These are phyloP conservation scores for Acrocephalus scirpaceus DNA, from an alignment of 2,797 vertebrate genomes.

Conservation along the genomic window DNA sequence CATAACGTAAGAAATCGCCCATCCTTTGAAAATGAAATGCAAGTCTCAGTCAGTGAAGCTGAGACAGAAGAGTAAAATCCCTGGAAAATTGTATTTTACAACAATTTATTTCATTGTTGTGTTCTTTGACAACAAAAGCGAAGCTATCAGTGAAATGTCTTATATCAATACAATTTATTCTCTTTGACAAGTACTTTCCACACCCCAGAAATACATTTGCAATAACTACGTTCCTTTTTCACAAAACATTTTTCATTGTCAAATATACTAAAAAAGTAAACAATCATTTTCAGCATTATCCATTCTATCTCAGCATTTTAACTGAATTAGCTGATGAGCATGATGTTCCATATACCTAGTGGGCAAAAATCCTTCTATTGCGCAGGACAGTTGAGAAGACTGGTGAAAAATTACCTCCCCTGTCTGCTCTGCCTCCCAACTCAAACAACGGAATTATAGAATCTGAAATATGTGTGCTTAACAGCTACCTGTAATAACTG, in stretches of 20 bases:
- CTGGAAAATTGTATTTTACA: background rate
- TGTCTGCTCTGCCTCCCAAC: background rate
- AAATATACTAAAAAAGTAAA: background rate
- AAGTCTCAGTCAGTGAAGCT: constrained; percentile 9
- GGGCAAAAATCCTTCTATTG: background rate
- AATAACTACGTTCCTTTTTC: constrained; percentile 5
- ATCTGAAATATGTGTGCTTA: background rate
- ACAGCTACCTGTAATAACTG: background rate
- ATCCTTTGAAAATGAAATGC: constrained; percentile 14
- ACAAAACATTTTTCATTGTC: constrained; percentile 28
- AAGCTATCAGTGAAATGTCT: background rate
- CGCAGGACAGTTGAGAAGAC: background rate
- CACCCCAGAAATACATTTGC: background rate
- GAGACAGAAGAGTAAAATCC: background rate
- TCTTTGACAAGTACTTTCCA: background rate
- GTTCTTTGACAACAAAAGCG: background rate
- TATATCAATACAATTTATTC: background rate
- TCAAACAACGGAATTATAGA: background rate
- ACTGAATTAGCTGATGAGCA: background rate
- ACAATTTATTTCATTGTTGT: background rate
- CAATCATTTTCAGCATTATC: background rate
- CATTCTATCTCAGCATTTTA: background rate
- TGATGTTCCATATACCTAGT: background rate
- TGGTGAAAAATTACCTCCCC: background rate
- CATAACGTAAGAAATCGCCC: background rate